These are phyloP conservation scores for Naso thynnoides DNA, from an alignment of 2,797 vertebrate species.

Conservation along the genomic window DNA sequence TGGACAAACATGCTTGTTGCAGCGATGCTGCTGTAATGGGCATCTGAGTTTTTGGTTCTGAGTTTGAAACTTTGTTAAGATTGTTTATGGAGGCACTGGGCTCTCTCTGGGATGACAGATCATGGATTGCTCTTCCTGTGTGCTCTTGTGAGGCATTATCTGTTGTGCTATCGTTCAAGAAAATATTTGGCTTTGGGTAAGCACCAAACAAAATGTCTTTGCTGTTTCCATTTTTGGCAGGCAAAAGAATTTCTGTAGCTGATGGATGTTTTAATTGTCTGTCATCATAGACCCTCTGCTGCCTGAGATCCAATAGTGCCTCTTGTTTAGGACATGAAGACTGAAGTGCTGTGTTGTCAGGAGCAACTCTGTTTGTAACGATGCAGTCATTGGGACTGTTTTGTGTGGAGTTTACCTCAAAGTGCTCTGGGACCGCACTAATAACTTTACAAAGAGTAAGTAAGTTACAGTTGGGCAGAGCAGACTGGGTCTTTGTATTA, in stretches of 20 bases:
- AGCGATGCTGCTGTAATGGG: conserved; percentile 47
- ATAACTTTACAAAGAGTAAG: conserved; percentile 51
- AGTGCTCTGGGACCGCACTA: conserved; percentile 32
- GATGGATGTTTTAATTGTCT: conserved; percentile 70
- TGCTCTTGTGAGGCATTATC: conserved; percentile 47
- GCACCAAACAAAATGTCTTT: conserved; percentile 62
- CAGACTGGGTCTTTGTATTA: conserved; percentile 22
- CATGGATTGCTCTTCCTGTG: conserved; percentile 45
- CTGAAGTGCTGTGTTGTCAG: conserved; percentile 65
- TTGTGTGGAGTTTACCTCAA: conserved; percentile 34
- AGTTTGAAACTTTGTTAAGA: conserved; percentile 68
- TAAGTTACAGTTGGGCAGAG: conserved; percentile 46
- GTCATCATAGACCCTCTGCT: conserved; percentile 65
- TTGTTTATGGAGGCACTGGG: conserved; percentile 54
- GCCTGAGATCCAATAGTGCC: conserved; percentile 71
- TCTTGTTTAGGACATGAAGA: conserved; percentile 71
- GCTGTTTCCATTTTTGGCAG: conserved; percentile 71
- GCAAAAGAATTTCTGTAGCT: conserved; percentile 72
- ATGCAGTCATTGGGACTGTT: conserved; percentile 50
- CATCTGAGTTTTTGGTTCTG: conserved; percentile 65
- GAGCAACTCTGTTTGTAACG: conserved; percentile 61
- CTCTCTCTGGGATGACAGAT: conserved; percentile 67
- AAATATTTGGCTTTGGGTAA: conserved; percentile 61
- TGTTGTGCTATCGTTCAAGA: conserved; percentile 57
- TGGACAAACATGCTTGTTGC: conserved; percentile 64